Base-by-base conservation (phyloP, 2,113 vertebrate species). In the Epinephelus cyanopodus region DNA sequence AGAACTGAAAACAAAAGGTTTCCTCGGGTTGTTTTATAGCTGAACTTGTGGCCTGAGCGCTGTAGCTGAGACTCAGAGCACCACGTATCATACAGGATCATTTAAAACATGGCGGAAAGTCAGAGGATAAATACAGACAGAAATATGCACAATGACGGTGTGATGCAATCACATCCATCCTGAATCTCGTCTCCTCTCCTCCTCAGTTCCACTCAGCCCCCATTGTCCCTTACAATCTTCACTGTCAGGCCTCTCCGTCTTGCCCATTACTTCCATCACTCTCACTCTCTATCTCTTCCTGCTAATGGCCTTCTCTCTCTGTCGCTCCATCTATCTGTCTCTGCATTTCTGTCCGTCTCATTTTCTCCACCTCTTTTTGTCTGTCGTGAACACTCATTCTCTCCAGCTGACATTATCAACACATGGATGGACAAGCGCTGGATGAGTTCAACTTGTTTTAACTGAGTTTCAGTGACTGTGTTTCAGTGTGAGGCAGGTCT, bases 221-320 rank as follows among this genome's bases (percentile, higher is more conserved):
- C 23, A 14, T 39, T 39, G 21, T 78, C 74, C 47, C 18, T 78
- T 6, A 50, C 61, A 66, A 50, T 79, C 75, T 37, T 39, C 4
- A 14, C 39, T 57, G 69, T 79, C 86, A 48, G 64, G 23, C 61
- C 42, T 50, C 50, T 79, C 77, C 14, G 4, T 70, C 53, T 61
- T 63, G 5, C 27, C 45, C 60, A 70, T 88, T 56, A 66, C 76
- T 27, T 25, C 62, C 79, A 69, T 80, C 81, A 33, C 54, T 78
- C 68, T 68, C 66, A 10, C 48, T 78, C 15, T 25, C 74, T 2
- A 14, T 58, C 65, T 71, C 56, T 11, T 45, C 11, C 54, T 45
- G 45, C 67, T 72, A 66, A 65, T 62, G 48, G 23, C 62, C 50
- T 29, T 23, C 37, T 48, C 57, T 56, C 57, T 64, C 33, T 25